Evolutionary conservation across 2,113 vertebrate genomes (phyloP), one percentile per base, ranked within the genome.

Genomic region (Glaucidium brasilianum): DNA sequence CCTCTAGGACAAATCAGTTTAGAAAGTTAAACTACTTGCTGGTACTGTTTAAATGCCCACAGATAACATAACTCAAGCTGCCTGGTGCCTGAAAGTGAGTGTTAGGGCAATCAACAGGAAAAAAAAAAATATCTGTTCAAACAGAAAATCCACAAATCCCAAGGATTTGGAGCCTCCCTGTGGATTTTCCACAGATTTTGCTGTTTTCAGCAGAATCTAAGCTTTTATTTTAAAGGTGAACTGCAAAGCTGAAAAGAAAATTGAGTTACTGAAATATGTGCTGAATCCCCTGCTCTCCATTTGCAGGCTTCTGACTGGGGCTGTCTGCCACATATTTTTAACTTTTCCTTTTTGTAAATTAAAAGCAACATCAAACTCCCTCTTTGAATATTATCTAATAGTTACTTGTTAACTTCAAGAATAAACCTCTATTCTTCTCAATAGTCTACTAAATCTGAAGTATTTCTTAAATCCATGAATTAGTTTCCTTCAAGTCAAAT

Each of bases 71-170:
- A 93, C 62, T 96, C 91, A 96, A 62, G 50, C 77, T 80, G 91
- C 85, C 81, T 96, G 67, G 82, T 96, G 92, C 90, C 94, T 94
- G 53, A 92, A 95, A 92, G 60, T 83, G 86, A 85, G 80, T 94
- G 94, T 95, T 96, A 90, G 80, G 80, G 92, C 85, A 97, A 85
- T 96, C 96, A 96, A 93, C 85, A 97, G 81, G 97, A 95, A 96
- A 95, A 94, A 93, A 95, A 94, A 93, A 96, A 96, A 94, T 96
- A 95, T 90, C 94, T 94, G 49, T 96, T 95, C 85, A 94, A 95
- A 96, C 71, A 96, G 82, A 97, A 97, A 96, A 93, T 87, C 83
- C 88, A 83, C 93, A 96, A 94, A 96, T 97, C 90, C 75, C 55
- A 83, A 93, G 91, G 90, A 96, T 97, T 97, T 95, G 85, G 85